phyloP scores from a whole-genome alignment of 2,797 vertebrate species.

The Micrastur ruficollis region DNA sequence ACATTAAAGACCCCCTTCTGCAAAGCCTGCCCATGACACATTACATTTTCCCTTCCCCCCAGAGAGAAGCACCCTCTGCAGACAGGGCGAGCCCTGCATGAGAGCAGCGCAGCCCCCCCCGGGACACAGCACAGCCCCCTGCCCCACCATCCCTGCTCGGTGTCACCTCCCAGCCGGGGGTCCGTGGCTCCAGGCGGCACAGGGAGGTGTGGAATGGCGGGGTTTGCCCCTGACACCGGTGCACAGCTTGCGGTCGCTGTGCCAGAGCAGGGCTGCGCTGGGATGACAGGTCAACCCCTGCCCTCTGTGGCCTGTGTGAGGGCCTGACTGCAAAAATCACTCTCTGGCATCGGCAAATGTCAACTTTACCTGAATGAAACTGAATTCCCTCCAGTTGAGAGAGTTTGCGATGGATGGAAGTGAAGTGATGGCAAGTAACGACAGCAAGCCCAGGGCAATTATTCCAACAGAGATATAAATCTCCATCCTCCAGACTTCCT shows the following conservation, averaged over 20 bases:
- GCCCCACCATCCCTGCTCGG: rapidly evolving
- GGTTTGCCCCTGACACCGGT: not conserved
- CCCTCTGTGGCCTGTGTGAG: not conserved
- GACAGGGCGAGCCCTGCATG: not conserved
- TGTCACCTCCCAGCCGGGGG: rapidly evolving
- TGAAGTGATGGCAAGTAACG: conserved; percentile 90
- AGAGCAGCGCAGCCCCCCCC: rapidly evolving
- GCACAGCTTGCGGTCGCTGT: not conserved
- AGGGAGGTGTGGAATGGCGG: not conserved
- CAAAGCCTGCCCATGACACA: not conserved
- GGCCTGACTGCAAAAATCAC: not conserved
- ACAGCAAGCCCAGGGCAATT: conserved; percentile 88
- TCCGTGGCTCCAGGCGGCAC: rapidly evolving
- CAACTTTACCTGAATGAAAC: conserved; percentile 88
- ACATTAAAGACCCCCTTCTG: not conserved
- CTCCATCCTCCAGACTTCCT: conserved; percentile 94
- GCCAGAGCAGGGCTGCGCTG: not conserved
- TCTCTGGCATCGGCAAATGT: not conserved
- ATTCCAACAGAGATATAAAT: conserved; percentile 92
- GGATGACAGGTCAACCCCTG: not conserved
- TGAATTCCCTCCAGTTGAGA: conserved; percentile 97
- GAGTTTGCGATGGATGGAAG: conserved; percentile 89
- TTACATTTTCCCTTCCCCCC: not conserved
- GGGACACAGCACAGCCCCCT: not conserved
- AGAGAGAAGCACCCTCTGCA: not conserved